Percentiles rank a stretch among this genome's conserved stretches.
Conservation (phyloP, 2,797 vertebrate species). For the Enteromius thamalakanensis region DNA sequence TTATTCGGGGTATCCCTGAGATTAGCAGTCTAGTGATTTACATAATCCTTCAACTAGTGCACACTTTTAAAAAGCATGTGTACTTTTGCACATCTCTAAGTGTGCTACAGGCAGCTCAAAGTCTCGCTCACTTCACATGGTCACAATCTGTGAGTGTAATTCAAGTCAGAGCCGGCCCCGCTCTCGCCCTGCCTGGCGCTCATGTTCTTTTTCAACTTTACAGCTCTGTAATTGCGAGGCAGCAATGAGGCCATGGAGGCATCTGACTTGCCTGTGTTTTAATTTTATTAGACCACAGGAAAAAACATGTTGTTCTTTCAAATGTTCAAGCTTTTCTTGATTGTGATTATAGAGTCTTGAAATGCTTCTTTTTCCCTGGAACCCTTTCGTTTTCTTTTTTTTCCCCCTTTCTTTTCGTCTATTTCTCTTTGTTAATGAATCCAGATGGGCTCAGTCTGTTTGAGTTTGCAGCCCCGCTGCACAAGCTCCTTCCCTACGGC, state of each 20-base stretch:
- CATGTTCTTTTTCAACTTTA: conserved; percentile 76
- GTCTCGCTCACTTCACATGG: conserved; percentile 81
- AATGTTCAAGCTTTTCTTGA: conserved; percentile 80
- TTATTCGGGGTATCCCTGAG: neutral
- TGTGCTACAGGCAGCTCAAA: conserved; percentile 55
- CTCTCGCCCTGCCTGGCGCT: conserved; percentile 33
- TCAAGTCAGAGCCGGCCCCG: conserved; percentile 73
- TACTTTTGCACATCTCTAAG: conserved; percentile 14
- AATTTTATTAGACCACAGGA: conserved; percentile 87
- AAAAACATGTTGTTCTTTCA: conserved; percentile 87
- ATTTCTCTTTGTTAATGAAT: conserved; percentile 77
- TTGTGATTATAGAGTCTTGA: conserved; percentile 76
- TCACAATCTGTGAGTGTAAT: conserved; percentile 86
- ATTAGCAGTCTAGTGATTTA: neutral
- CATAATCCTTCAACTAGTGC: neutral
- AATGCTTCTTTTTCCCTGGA: conserved; percentile 63
- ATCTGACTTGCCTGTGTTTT: conserved; percentile 77
- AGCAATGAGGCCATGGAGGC: conserved; percentile 71
- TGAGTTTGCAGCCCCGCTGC: conserved; percentile 60
- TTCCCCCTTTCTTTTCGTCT: conserved; percentile 64
- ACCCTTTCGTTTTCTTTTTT: conserved; percentile 66
- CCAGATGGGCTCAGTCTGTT: conserved; percentile 81
- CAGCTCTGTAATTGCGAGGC: conserved; percentile 82
- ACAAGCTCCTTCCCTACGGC: conserved; percentile 62
- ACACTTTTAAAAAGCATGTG: neutral